phyloP scores from a whole-genome alignment of 23 tunicate species.

The Trididemnum miniatum region DNA sequence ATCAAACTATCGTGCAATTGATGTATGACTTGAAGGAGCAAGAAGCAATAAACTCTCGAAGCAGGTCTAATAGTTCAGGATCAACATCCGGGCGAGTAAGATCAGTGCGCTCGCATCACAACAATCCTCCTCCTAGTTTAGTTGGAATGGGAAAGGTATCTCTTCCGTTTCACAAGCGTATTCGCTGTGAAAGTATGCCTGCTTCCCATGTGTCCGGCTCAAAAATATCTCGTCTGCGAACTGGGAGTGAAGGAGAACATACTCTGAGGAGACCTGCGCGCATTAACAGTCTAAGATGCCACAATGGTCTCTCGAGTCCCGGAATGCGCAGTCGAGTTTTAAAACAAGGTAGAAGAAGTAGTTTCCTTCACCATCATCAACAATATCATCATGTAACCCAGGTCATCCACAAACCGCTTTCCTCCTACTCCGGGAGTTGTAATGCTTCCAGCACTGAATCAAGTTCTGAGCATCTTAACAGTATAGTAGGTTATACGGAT shows the following conservation, averaged over 20 bases:
- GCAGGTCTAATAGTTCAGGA: conserved; percentile 71
- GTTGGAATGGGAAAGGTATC: conserved; percentile 77
- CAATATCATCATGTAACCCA: conserved; percentile 12
- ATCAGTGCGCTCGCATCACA: conserved; percentile 41
- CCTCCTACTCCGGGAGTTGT: conserved; percentile 48
- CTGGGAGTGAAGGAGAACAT: conserved; percentile 86
- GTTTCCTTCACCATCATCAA: not conserved
- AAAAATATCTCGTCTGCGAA: conserved; percentile 51
- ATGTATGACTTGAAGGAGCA: conserved; percentile 42
- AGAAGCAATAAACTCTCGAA: conserved; percentile 44
- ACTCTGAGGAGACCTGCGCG: conserved; percentile 58
- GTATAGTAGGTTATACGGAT: not conserved
- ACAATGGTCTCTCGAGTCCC: conserved; percentile 55
- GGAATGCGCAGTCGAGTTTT: conserved; percentile 44
- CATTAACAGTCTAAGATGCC: conserved; percentile 27
- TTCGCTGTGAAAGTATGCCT: conserved; percentile 76
- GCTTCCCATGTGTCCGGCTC: conserved; percentile 39
- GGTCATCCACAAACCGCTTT: not conserved
- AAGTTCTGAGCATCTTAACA: conserved; percentile 65
- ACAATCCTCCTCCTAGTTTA: conserved; percentile 80
- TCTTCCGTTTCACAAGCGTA: conserved; percentile 18
- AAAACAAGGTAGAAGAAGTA: conserved; percentile 10
- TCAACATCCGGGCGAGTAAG: conserved; percentile 44
- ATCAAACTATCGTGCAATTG: conserved; percentile 40
- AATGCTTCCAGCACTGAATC: conserved; percentile 58